Evolutionary conservation across 2,888 invertebrate genomes (phyloP).

Genomic region (Oligia latruncula): DNA sequence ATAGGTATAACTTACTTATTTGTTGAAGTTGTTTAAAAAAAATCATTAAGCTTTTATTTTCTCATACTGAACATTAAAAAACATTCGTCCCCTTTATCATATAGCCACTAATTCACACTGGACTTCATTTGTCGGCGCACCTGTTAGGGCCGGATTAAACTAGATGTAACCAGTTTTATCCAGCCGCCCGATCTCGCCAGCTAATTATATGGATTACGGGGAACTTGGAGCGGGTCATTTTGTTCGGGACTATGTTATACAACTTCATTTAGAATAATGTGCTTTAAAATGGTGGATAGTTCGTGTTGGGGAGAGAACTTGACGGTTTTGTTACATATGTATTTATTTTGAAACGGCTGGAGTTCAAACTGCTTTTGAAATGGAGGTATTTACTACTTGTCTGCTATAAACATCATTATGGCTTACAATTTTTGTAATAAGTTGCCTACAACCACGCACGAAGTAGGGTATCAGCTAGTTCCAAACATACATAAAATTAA

Average conservation of each 20-base stretch:
- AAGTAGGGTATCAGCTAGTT: no score
- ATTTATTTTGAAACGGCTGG: background rate
- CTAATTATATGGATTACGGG: constrained; percentile 67
- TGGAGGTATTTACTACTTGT: no score
- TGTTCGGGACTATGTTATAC: constrained; percentile 35
- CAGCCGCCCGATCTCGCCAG: constrained; percentile 49
- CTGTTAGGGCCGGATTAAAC: constrained; percentile 62
- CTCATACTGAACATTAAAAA: background rate
- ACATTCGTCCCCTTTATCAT: background rate
- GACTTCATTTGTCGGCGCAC: constrained; percentile 49
- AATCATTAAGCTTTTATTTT: background rate
- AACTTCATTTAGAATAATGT: constrained; percentile 52
- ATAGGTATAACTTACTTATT: background rate
- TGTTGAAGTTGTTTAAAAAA: background rate
- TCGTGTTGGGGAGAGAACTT: background rate
- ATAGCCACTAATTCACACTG: constrained; percentile 22
- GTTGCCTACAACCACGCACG: no score
- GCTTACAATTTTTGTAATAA: no score
- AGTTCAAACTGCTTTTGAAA: background rate
- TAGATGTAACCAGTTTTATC: constrained; percentile 62
- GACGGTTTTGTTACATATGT: background rate
- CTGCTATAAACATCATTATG: no score
- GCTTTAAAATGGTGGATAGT: constrained; percentile 26
- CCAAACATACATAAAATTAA: no score
- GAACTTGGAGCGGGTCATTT: constrained; percentile 33